These are phyloP conservation scores for Podilymbus podiceps DNA, from an alignment of 2,113 vertebrate species.

Conservation along the genomic window DNA sequence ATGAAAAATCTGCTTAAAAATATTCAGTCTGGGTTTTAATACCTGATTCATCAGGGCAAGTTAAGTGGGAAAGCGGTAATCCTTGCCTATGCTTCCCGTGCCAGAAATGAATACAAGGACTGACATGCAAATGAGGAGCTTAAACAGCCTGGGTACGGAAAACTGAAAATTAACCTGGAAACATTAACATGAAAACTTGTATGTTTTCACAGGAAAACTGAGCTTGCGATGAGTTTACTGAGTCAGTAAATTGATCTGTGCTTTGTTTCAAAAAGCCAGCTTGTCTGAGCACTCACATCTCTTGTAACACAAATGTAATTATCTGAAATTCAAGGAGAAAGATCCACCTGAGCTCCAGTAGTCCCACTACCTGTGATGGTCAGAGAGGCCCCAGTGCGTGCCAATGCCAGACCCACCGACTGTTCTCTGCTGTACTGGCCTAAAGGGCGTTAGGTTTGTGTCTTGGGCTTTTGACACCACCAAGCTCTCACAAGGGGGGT, in stretches of 20 bases:
- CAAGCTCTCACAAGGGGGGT: slow-evolving; percentile 59
- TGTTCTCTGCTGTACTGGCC: slow-evolving; percentile 61
- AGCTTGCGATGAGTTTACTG: neutral
- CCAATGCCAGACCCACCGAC: slow-evolving; percentile 36
- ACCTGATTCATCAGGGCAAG: neutral
- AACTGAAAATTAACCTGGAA: neutral
- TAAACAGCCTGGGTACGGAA: neutral
- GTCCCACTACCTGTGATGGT: slow-evolving; percentile 59
- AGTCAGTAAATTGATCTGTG: neutral
- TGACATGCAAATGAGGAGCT: neutral
- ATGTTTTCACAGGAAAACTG: neutral
- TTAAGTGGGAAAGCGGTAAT: neutral
- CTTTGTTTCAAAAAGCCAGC: neutral
- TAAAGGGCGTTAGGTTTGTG: slow-evolving; percentile 34
- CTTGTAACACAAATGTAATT: neutral
- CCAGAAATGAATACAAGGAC: neutral
- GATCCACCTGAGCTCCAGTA: slow-evolving; percentile 66
- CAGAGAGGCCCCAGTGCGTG: slow-evolving; percentile 65
- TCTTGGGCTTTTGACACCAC: slow-evolving; percentile 40
- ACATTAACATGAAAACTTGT: too few species aligned
- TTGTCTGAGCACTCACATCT: neutral
- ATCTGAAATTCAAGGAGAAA: neutral
- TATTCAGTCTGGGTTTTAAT: neutral
- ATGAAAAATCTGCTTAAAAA: neutral
- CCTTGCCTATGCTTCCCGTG: neutral